These are phyloP conservation scores for Onychostoma macrolepis DNA, from an alignment of 2,113 vertebrate genomes.

Conservation along the genomic window DNA sequence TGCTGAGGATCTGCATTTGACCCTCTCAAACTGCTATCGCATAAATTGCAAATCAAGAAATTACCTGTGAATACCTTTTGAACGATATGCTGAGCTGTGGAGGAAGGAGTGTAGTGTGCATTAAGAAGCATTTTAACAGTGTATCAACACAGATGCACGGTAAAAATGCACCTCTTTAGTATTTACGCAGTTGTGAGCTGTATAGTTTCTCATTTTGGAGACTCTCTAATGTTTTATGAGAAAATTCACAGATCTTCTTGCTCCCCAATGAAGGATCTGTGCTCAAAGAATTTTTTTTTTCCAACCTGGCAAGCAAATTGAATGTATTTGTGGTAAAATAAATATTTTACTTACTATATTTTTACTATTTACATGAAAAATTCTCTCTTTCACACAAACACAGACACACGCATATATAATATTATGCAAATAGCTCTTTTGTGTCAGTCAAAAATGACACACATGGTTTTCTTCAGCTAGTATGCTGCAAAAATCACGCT, in stretches of 20 bases:
- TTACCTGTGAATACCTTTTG: constrained; percentile 30
- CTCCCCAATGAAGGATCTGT: too few relatives aligned
- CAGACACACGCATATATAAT: too few relatives aligned
- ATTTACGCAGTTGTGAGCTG: not conserved
- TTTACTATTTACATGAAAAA: too few relatives aligned
- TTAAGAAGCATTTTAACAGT: not conserved
- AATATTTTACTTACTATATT: too few relatives aligned
- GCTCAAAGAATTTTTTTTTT: too few relatives aligned
- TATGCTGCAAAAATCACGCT: not conserved
- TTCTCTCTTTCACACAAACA: too few relatives aligned
- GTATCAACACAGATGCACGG: not conserved
- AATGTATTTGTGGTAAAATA: too few relatives aligned
- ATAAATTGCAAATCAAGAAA: constrained; percentile 6
- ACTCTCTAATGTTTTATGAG: too few relatives aligned
- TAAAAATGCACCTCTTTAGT: not conserved
- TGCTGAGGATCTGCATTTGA: constrained; percentile 35
- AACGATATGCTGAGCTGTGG: not conserved
- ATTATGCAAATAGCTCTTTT: not conserved
- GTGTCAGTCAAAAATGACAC: not conserved
- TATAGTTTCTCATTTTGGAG: not conserved
- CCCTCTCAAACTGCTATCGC: not conserved
- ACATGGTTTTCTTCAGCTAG: not conserved
- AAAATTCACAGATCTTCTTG: too few relatives aligned
- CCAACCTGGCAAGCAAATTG: too few relatives aligned
- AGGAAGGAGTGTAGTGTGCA: not conserved